These are phyloP conservation scores for Potamarius usumacintae DNA, from an alignment of 2,113 vertebrate species.

Conservation along the genomic window DNA sequence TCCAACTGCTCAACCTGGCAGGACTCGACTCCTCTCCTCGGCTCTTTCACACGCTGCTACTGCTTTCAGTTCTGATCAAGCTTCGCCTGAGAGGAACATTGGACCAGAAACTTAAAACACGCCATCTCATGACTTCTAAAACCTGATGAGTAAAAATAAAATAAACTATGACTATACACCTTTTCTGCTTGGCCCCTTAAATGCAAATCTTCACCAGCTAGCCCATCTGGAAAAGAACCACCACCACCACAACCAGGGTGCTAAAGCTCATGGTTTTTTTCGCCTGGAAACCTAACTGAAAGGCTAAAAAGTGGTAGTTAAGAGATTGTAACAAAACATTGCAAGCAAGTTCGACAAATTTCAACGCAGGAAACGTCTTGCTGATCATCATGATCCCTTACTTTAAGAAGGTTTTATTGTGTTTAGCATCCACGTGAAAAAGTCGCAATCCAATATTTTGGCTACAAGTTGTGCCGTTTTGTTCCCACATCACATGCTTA, in stretches of 20 bases:
- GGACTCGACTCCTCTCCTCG: not conserved
- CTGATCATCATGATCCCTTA: not conserved
- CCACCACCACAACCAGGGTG: not conserved
- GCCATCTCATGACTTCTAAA: not conserved
- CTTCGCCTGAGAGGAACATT: not conserved
- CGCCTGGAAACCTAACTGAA: not conserved
- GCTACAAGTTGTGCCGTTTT: too few relatives aligned
- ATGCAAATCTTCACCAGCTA: not conserved
- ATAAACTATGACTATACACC: not conserved
- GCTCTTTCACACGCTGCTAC: not conserved
- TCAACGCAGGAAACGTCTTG: not conserved
- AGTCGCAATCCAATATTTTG: too few relatives aligned
- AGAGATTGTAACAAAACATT: not conserved
- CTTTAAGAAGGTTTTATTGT: too few relatives aligned
- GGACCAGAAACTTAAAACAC: not conserved
- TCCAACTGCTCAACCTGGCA: constrained; percentile 21
- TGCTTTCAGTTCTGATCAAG: not conserved
- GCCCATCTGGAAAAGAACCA: too few relatives aligned
- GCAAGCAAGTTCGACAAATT: not conserved
- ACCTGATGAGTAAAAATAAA: not conserved
- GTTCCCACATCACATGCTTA: too few relatives aligned
- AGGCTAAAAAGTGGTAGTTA: not conserved
- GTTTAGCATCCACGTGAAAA: too few relatives aligned
- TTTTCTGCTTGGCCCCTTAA: not conserved
- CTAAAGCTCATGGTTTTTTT: too few relatives aligned